These are phyloP conservation scores for Microtus richardsoni DNA, from an alignment of 2,113 vertebrate species.

Conservation along the genomic window DNA sequence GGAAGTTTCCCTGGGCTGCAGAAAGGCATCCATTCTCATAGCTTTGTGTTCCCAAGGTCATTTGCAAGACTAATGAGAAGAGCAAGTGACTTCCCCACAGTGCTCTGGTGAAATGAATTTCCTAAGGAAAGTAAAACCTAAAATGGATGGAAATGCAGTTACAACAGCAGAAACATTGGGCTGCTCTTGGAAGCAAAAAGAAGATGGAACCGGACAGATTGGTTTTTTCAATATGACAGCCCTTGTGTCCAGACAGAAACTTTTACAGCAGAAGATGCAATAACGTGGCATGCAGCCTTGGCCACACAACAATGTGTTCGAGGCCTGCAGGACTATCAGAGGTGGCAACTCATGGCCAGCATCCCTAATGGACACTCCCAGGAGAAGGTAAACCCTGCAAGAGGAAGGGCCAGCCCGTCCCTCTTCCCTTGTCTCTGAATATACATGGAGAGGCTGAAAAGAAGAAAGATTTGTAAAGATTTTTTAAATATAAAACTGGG, in stretches of 20 bases:
- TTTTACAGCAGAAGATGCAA: neutral
- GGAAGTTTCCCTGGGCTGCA: neutral
- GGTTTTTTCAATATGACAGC: neutral
- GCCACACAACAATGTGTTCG: neutral
- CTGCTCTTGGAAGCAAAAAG: neutral
- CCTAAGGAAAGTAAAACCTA: neutral
- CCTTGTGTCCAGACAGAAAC: neutral
- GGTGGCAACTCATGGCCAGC: neutral
- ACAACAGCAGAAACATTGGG: neutral
- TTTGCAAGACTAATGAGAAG: neutral
- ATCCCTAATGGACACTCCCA: neutral
- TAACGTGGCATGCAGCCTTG: neutral
- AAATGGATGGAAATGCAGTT: neutral
- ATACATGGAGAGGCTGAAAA: neutral
- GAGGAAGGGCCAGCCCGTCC: neutral
- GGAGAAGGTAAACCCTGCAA: neutral
- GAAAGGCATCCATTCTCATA: neutral
- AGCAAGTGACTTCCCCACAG: neutral
- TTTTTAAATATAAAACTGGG: constrained; percentile 1
- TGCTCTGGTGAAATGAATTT: neutral
- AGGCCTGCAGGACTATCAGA: neutral
- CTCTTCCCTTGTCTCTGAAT: neutral
- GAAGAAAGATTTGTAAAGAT: constrained; percentile 8
- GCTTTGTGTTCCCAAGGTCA: neutral
- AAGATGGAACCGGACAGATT: no score